phyloP scores from a whole-genome alignment of 2,888 invertebrate species.

The Coenonympha glycerion region DNA sequence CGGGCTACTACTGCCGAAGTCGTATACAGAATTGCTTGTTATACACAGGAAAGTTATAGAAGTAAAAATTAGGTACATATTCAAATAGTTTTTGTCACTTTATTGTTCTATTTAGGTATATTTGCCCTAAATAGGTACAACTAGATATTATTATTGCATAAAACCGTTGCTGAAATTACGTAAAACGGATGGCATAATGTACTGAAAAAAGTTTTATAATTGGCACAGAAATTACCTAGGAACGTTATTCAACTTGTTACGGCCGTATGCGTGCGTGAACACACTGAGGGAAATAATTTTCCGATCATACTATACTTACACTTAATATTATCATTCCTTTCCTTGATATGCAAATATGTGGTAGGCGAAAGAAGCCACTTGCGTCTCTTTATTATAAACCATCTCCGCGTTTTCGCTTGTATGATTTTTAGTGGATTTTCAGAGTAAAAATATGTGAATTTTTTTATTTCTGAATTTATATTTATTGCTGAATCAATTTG shows the following conservation, averaged over 20 bases:
- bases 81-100: background rate
- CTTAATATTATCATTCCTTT: constrained; percentile 10
- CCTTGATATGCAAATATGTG: background rate
- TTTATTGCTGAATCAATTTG: too few relatives aligned
- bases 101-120: background rate
- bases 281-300: constrained; percentile 11
- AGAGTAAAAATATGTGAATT: too few relatives aligned
- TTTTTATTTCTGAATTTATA: too few relatives aligned
- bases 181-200: constrained; percentile 18
- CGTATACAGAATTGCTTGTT: too few relatives aligned
- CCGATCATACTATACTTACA: background rate
- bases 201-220: constrained; percentile 13
- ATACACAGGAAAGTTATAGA: too few relatives aligned
- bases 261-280: constrained; percentile 18
- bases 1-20: too few relatives aligned
- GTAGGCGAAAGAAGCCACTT: background rate
- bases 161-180: constrained; percentile 11
- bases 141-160: background rate
- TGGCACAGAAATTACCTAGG: constrained; percentile 4
- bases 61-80: too few relatives aligned
- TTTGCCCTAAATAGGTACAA: too few relatives aligned
- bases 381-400: too few relatives aligned
- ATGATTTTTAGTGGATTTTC: too few relatives aligned
- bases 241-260: constrained; percentile 8
- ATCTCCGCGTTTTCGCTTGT: too few relatives aligned